phyloP scores from a whole-genome alignment of 2,888 invertebrate species.

The Eurytoma adleriae region DNA sequence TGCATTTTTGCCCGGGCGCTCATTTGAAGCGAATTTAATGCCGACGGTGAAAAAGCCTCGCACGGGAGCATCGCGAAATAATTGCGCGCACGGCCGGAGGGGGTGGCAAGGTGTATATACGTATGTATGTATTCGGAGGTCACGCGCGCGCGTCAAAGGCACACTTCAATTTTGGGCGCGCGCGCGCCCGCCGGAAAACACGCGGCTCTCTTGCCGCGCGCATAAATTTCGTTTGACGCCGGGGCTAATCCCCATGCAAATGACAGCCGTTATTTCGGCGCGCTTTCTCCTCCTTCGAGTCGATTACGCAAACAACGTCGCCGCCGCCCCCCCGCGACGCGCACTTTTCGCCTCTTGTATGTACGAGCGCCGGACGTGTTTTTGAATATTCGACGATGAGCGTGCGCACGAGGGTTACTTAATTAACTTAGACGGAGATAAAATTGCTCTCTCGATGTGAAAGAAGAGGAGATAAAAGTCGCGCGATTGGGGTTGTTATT shows the following conservation, averaged over 20 bases:
- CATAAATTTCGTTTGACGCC: conserved; percentile 55
- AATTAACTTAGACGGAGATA: no score
- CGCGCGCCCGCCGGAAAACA: not conserved
- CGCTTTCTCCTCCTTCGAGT: conserved; percentile 25
- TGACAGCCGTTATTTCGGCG: conserved; percentile 46
- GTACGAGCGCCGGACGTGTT: not conserved
- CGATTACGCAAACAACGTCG: conserved; percentile 45
- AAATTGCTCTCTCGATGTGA: no score
- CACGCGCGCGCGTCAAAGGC: conserved; percentile 16
- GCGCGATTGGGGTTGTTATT: no score
- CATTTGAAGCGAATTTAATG: no score
- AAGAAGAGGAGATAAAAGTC: no score
- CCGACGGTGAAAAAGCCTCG: not conserved
- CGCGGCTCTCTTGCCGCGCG: conserved; percentile 21
- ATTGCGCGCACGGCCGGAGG: conserved; percentile 1
- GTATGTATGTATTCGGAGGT: not conserved
- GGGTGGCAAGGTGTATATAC: not conserved
- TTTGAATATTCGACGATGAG: no score
- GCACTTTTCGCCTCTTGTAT: not conserved
- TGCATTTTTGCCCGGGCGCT: conserved; percentile 13
- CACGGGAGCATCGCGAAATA: conserved; percentile 6
- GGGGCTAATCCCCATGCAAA: conserved; percentile 53
- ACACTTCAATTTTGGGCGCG: conserved; percentile 15
- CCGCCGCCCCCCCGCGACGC: not conserved
- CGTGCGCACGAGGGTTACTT: no score